Percentiles rank a stretch among this genome's conserved stretches.
Evolutionary conservation across 2,888 invertebrate species (phyloP).

Genomic region (Yponomeuta evonymella): DNA sequence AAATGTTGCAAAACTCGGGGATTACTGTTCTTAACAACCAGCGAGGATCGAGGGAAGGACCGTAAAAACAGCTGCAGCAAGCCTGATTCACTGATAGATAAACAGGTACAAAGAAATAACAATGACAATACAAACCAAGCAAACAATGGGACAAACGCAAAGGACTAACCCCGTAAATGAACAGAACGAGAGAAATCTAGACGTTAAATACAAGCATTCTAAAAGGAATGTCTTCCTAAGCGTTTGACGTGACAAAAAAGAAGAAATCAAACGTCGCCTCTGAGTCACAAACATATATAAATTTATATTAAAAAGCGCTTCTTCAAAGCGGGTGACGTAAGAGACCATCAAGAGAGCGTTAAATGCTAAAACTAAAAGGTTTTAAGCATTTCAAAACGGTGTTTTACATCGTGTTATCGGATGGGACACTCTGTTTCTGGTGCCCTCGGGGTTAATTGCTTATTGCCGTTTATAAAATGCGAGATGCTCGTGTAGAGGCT

Average conservation of each 20-base stretch:
- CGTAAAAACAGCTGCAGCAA: constrained; percentile 12
- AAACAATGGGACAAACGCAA: neutral
- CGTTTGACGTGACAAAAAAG: neutral
- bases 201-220: neutral
- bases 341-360: constrained; percentile 11
- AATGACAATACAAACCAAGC: neutral
- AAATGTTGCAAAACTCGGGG: constrained; percentile 47
- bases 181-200: neutral
- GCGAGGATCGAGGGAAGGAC: neutral
- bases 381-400: constrained; percentile 15
- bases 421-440: constrained; percentile 4
- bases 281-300: constrained; percentile 1
- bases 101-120: constrained; percentile 2
- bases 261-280: neutral
- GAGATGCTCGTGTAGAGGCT: neutral
- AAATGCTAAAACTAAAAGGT: constrained; percentile 16
- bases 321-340: neutral
- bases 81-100: neutral
- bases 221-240: neutral
- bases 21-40: constrained; percentile 40
- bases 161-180: neutral
- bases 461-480: constrained; percentile 4
- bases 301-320: neutral
- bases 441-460: constrained; percentile 12
- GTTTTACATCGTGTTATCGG: constrained; percentile 14